These are phyloP conservation scores for Alviniconcha marisindica DNA, from an alignment of 1,140 invertebrate species.

Conservation along the genomic window DNA sequence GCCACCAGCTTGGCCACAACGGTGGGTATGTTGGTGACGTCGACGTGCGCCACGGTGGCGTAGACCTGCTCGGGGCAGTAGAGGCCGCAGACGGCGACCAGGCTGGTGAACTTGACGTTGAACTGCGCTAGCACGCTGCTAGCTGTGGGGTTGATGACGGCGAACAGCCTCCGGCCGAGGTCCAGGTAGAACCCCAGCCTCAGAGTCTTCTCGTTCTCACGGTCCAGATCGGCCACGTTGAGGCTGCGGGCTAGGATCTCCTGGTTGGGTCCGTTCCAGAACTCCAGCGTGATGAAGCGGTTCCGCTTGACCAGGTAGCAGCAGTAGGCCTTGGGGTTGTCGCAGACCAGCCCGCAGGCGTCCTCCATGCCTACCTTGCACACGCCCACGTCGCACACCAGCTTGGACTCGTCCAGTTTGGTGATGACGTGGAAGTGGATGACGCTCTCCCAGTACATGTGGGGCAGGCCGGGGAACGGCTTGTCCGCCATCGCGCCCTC, in stretches of 20 bases:
- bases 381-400: conserved; percentile 45
- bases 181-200: conserved; percentile 49
- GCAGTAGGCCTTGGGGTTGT: conserved; percentile 48
- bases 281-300: conserved; percentile 45
- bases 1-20: conserved; percentile 43
- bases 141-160: conserved; percentile 45
- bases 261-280: conserved; percentile 49
- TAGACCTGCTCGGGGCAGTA: conserved; percentile 49
- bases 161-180: conserved; percentile 28
- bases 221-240: conserved; percentile 43
- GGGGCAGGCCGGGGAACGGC: conserved; percentile 31
- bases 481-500: conserved; percentile 47
- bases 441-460: conserved; percentile 47
- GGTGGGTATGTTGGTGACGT: conserved; percentile 41
- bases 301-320: conserved; percentile 43
- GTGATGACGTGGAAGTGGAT: conserved; percentile 46
- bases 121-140: conserved; percentile 44
- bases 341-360: conserved; percentile 40
- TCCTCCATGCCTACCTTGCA: conserved; percentile 46
- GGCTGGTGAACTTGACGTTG: conserved; percentile 39
- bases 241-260: conserved; percentile 44
- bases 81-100: conserved; percentile 38
- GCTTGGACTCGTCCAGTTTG: conserved; percentile 42
- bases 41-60: conserved; percentile 35
- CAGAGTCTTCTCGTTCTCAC: conserved; percentile 45